Evolutionary conservation across 2,113 vertebrate genomes (phyloP).

Genomic region (Triplophysa siluroides): DNA sequence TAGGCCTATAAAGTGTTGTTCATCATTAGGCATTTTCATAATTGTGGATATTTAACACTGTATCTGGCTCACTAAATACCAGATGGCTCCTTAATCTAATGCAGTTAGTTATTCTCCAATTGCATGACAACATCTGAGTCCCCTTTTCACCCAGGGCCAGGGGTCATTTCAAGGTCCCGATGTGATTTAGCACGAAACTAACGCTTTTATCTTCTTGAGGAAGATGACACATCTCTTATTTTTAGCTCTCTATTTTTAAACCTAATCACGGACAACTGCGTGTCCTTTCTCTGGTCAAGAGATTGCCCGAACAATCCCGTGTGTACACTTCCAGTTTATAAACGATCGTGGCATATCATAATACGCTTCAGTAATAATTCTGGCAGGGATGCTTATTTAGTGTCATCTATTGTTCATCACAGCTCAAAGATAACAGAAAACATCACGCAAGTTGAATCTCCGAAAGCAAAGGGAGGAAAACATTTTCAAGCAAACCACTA

Average conservation of each 20-base stretch:
- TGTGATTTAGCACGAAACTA: not conserved
- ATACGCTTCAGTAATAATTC: conserved; percentile 56
- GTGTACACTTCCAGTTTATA: conserved; percentile 60
- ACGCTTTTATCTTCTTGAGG: conserved; percentile 34
- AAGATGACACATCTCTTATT: conserved; percentile 51
- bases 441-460: conserved; percentile 67
- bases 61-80: too few relatives aligned
- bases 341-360: conserved; percentile 55
- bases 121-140: not conserved
- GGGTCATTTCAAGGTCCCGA: conserved; percentile 1
- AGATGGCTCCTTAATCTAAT: not conserved
- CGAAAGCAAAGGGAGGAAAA: not conserved
- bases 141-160: not conserved
- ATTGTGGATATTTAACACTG: not conserved
- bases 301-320: conserved; percentile 47
- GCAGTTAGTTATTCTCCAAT: not conserved
- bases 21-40: not conserved
- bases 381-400: conserved; percentile 52
- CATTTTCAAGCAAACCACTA: not conserved
- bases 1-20: not conserved
- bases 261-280: conserved; percentile 34
- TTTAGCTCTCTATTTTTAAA: conserved; percentile 47
- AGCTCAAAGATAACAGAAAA: conserved; percentile 59
- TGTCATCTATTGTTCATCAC: conserved; percentile 64
- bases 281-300: conserved; percentile 44